Percentiles rank a stretch among this genome's conserved stretches.
phyloP scores from a whole-genome alignment of 2,797 vertebrate genomes.

The Helarctos malayanus region DNA sequence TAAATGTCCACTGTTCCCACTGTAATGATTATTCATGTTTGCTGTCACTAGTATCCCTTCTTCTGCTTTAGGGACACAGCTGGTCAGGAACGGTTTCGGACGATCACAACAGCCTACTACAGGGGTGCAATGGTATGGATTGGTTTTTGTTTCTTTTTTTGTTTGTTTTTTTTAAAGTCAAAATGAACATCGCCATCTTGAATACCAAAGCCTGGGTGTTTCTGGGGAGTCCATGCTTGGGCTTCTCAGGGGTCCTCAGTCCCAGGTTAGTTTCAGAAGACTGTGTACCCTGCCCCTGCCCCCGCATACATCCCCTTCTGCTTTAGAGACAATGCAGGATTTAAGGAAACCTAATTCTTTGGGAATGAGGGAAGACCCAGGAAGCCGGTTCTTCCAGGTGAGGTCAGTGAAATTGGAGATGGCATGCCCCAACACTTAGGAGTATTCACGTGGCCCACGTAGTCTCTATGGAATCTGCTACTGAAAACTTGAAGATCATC shows the following conservation, averaged over 20 bases:
- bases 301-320: fast-evolving
- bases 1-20: neutral
- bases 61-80: constrained; percentile 95
- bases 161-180: neutral
- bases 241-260: fast-evolving
- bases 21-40: fast-evolving
- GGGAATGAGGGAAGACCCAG: neutral
- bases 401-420: neutral
- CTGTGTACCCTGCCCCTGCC: neutral
- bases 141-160: neutral
- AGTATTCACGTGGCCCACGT: neutral
- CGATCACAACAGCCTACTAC: constrained; percentile 99
- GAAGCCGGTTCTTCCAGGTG: constrained; percentile 56
- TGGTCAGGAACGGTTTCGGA: constrained; percentile 98
- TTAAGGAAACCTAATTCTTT: neutral
- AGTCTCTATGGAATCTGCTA: neutral
- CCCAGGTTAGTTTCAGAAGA: neutral
- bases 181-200: neutral
- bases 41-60: neutral
- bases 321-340: neutral
- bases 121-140: constrained; percentile 96
- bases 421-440: constrained; percentile 12
- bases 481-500: neutral
- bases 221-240: neutral
- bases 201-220: neutral